Conservation (phyloP, 2,797 vertebrate genomes). For the Cossypha polioptera region DNA sequence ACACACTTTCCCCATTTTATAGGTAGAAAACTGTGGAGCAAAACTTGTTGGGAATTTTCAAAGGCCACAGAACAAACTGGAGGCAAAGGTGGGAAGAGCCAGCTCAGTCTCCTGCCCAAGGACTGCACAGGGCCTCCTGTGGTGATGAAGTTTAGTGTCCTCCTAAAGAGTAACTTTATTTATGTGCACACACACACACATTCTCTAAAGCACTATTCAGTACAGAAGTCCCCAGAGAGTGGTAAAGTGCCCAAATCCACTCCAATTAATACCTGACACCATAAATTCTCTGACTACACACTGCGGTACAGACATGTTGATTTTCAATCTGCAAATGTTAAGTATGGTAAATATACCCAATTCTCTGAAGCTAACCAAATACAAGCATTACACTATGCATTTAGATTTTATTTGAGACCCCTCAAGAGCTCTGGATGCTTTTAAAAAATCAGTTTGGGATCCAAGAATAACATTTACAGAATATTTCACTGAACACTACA, state of each 20-base stretch:
- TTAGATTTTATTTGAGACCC: slow-evolving; percentile 56
- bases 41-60: neutral
- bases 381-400: slow-evolving; percentile 46
- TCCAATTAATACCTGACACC: slow-evolving; percentile 57
- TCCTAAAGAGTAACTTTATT: slow-evolving; percentile 10
- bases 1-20: neutral
- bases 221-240: slow-evolving; percentile 14
- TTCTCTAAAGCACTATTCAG: slow-evolving; percentile 38
- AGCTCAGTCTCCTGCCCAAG: neutral
- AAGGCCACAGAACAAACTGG: neutral
- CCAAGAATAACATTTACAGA: slow-evolving; percentile 66
- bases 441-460: neutral
- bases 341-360: slow-evolving; percentile 57
- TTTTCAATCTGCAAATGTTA: slow-evolving; percentile 61
- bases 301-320: slow-evolving; percentile 49
- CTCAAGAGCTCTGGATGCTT: slow-evolving; percentile 48
- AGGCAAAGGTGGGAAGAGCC: neutral
- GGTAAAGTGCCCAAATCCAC: slow-evolving; percentile 58
- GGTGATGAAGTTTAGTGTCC: neutral
- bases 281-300: slow-evolving; percentile 37
- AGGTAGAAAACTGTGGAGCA: neutral
- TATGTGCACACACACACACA: neutral
- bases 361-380: slow-evolving; percentile 61
- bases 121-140: neutral
- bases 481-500: slow-evolving; percentile 33